Conservation (phyloP, 2,797 vertebrate genomes). For the Melanotaenia maccullochi region DNA sequence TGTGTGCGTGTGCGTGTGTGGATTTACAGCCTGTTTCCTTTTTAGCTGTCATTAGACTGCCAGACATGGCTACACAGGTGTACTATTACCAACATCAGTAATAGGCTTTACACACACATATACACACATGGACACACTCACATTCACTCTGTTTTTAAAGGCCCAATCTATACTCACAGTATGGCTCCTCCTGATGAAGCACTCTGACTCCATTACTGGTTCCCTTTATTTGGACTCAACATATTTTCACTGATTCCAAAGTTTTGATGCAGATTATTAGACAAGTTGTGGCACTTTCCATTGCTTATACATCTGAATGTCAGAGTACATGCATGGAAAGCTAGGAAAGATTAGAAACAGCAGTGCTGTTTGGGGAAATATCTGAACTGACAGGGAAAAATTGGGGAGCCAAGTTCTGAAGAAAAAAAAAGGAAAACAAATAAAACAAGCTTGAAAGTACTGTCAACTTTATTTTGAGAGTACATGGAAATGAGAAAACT, state of each 20-base stretch:
- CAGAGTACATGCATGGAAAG: not conserved
- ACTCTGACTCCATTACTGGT: constrained; percentile 27
- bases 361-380: not conserved
- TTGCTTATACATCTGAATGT: not conserved
- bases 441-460: not conserved
- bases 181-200: constrained; percentile 64
- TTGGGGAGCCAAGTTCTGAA: not conserved
- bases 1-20: constrained; percentile 33
- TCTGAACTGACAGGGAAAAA: not conserved
- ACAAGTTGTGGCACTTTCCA: not conserved
- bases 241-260: constrained; percentile 7
- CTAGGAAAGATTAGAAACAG: not conserved
- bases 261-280: constrained; percentile 10
- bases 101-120: constrained; percentile 70
- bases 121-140: constrained; percentile 21
- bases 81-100: constrained; percentile 74
- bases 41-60: constrained; percentile 75
- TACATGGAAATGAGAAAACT: not conserved
- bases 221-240: constrained; percentile 36
- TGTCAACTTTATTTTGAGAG: not conserved
- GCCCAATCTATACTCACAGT: constrained; percentile 71
- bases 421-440: not conserved
- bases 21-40: constrained; percentile 77
- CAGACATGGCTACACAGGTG: constrained; percentile 77
- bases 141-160: constrained; percentile 49